phyloP scores from a whole-genome alignment of 2,797 vertebrate species.

The Cottoperca gobio region DNA sequence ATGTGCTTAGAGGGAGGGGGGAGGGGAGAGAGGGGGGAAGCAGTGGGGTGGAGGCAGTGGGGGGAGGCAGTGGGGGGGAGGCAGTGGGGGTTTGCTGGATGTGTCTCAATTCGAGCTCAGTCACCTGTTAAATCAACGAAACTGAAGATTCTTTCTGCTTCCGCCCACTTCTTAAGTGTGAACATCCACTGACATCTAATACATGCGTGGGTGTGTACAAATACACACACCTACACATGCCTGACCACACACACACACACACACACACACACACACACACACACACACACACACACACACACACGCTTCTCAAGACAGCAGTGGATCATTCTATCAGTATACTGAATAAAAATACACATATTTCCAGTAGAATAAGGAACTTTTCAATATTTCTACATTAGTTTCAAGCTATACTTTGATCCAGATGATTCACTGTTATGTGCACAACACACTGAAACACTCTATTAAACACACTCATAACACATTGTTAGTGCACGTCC shows the following conservation, averaged over 20 bases:
- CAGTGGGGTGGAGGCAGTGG: too few relatives aligned
- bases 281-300: neutral
- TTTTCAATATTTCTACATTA: conserved; percentile 2
- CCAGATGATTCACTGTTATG: neutral
- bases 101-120: conserved; percentile 46
- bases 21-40: neutral
- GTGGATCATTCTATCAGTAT: neutral
- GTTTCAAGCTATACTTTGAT: conserved; percentile 11
- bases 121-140: conserved; percentile 59
- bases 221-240: conserved; percentile 31
- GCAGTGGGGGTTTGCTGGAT: conserved; percentile 13
- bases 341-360: neutral
- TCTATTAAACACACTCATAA: neutral
- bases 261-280: conserved; percentile 12
- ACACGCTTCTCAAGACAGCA: neutral
- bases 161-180: conserved; percentile 32
- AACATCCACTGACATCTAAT: conserved; percentile 49
- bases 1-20: conserved; percentile 11
- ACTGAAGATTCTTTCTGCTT: conserved; percentile 31
- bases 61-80: too few relatives aligned
- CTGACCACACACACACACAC: conserved; percentile 14
- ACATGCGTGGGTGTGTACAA: conserved; percentile 24
- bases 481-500: conserved; percentile 10
- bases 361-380: conserved; percentile 2
- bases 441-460: conserved; percentile 1